These are phyloP conservation scores for Machaerirhynchus nigripectus DNA, from an alignment of 2,113 vertebrate species.

Conservation along the genomic window DNA sequence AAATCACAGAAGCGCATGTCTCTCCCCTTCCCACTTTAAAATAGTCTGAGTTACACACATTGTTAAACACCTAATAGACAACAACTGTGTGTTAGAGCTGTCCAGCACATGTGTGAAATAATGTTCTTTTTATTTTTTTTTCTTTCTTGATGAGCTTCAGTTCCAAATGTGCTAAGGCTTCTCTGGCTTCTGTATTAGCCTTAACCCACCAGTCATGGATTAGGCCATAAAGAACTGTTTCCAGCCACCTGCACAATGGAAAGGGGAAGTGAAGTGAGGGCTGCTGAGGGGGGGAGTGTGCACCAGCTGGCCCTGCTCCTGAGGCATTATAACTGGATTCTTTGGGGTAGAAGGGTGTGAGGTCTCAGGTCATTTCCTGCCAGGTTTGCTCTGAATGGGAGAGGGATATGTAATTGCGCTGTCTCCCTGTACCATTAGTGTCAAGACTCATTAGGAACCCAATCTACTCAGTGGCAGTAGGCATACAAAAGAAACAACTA, in stretches of 20 bases:
- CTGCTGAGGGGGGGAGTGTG: not conserved
- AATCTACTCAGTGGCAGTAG: conserved; percentile 68
- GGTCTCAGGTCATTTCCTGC: conserved; percentile 75
- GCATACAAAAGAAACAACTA: conserved; percentile 70
- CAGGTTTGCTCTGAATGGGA: conserved; percentile 58
- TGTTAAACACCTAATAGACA: conserved; percentile 75
- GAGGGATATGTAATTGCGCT: conserved; percentile 65
- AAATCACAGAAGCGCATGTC: conserved; percentile 72
- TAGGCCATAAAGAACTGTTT: conserved; percentile 64
- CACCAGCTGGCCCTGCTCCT: conserved; percentile 72
- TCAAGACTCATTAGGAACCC: conserved; percentile 81
- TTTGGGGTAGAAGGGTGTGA: conserved; percentile 67
- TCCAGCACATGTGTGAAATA: conserved; percentile 32
- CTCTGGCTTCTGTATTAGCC: conserved; percentile 32
- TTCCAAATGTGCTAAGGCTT: not conserved
- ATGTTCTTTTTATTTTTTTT: no score
- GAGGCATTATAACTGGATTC: conserved; percentile 68
- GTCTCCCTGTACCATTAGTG: conserved; percentile 77
- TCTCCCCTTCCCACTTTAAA: conserved; percentile 44
- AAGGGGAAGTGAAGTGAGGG: conserved; percentile 42
- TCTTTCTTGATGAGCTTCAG: conserved; percentile 4
- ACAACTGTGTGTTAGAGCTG: conserved; percentile 22
- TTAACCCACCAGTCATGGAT: conserved; percentile 17
- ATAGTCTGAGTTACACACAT: conserved; percentile 68
- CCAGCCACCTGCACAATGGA: conserved; percentile 70